These are phyloP conservation scores for Epistrophe grossulariae DNA, from an alignment of 2,888 invertebrate species.

Conservation along the genomic window DNA sequence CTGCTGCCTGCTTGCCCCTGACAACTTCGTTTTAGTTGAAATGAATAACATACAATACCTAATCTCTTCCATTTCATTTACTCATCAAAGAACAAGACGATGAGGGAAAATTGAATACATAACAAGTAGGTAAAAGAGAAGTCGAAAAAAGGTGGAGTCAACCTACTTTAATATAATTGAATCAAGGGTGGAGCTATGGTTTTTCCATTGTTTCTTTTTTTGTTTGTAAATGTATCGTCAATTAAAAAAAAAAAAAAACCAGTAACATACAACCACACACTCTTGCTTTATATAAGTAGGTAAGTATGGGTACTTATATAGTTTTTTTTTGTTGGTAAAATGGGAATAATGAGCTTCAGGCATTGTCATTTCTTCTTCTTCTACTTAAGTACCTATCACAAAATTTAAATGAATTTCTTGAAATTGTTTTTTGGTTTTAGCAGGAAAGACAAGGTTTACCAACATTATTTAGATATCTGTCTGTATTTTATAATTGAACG, in stretches of 20 bases:
- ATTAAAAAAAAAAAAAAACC: not conserved
- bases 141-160: conserved; percentile 56
- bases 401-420: no score
- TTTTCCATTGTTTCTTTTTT: not conserved
- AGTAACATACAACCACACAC: not conserved
- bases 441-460: no score
- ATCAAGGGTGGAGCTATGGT: conserved; percentile 3
- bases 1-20: not conserved
- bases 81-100: conserved; percentile 13
- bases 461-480: no score
- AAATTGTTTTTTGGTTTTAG: no score
- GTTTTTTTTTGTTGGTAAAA: no score
- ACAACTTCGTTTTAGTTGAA: not conserved
- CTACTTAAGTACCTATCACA: no score
- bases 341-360: no score
- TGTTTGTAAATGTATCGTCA: not conserved
- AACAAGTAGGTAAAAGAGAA: conserved; percentile 7
- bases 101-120: conserved; percentile 1
- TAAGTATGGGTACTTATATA: no score
- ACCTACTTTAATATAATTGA: conserved; percentile 4
- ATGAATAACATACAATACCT: not conserved
- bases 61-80: conserved; percentile 27
- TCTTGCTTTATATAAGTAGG: not conserved
- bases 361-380: no score
- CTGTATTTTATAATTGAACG: no score